Evolutionary conservation across 2,113 vertebrate species (phyloP), one percentile per base, ranked within the genome.

Genomic region (Psittacula cyanocephala): DNA sequence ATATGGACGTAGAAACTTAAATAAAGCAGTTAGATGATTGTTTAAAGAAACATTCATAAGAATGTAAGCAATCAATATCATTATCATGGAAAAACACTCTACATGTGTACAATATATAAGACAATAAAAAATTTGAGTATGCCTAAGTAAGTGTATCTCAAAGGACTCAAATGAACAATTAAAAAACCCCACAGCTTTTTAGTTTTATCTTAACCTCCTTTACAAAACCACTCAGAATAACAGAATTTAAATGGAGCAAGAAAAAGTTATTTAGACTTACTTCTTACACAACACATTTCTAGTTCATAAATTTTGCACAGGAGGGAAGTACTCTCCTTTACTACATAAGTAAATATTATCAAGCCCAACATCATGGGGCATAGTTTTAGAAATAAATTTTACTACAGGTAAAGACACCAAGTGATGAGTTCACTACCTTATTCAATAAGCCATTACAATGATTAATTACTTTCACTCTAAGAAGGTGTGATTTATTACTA

Each of bases 381-480:
- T 12, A 63, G 72, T 70, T 93, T 78, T 71, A 88, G 68, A 92
- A 92, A 84, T 65, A 93, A 94, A 80, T 27, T 65, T 24, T 50
- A 35, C 74, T 88, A 72, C 28, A 65, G 67, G 49, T 88, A 80
- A 94, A 90, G 71, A 88, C 22, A 88, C 23, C 50, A 78, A 86
- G 43, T 88, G 60, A 95, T 89, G 27, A 88, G 77, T 94, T 92
- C 77, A 92, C 76, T 92, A 41, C 64, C 86, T 86, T 69, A 37
- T 91, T 96, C 86, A 88, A 93, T 92, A 95, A 88, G 60, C 63
- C 65, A 72, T 93, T 80, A 46, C 63, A 83, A 53, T 80, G 76
- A 88, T 88, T 95, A 92, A 92, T 91, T 95, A 63, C 53, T 88
- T 60, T 69, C 27, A 80, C 18, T 83, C 53, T 74, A 74, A 90